Percentiles rank a stretch among this genome's conserved stretches.
phyloP scores from a whole-genome alignment of 1,140 invertebrate species.

The Trachelipus rathkii region DNA sequence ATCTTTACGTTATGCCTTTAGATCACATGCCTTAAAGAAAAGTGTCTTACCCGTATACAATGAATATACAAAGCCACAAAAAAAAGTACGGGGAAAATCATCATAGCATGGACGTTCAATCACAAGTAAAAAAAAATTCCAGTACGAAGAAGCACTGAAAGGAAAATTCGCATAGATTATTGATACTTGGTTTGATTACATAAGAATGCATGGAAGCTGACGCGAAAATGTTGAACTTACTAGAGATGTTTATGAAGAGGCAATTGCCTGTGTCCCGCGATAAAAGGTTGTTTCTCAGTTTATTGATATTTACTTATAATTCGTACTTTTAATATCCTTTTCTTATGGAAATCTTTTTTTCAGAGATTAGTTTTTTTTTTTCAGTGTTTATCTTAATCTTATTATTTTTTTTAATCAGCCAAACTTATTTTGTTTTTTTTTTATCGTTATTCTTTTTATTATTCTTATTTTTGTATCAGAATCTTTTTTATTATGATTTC shows the following conservation, averaged over 20 bases:
- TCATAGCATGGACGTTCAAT: slow-evolving; percentile 99
- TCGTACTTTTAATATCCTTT: neutral
- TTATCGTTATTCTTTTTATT: too few species aligned
- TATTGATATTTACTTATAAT: slow-evolving; percentile 5
- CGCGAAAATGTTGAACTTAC: slow-evolving; percentile 74
- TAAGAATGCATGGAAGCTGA: slow-evolving; percentile 90
- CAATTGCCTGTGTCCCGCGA: slow-evolving; percentile 93
- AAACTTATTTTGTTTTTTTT: too few species aligned
- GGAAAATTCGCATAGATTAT: slow-evolving; percentile 95
- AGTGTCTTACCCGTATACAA: slow-evolving; percentile 93
- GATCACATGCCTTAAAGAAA: slow-evolving; percentile 91
- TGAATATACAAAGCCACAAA: slow-evolving; percentile 95
- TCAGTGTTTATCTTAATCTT: too few species aligned
- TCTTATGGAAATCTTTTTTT: neutral
- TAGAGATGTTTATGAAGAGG: slow-evolving; percentile 93
- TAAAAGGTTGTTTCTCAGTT: slow-evolving; percentile 59
- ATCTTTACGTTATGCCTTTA: slow-evolving; percentile 98
- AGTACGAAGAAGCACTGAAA: slow-evolving; percentile 92
- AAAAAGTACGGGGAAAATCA: slow-evolving; percentile 97
- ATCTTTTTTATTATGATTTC: too few species aligned
- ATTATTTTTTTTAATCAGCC: too few species aligned
- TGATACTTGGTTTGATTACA: slow-evolving; percentile 99
- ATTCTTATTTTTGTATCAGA: too few species aligned
- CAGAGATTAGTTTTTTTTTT: too few species aligned
- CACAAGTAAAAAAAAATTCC: slow-evolving; percentile 91